A percentile compares a stretch with the other conserved stretches of the same genome.
phyloP scores from a whole-genome alignment of 2,888 invertebrate genomes.

The Tanaodytes sp. region DNA sequence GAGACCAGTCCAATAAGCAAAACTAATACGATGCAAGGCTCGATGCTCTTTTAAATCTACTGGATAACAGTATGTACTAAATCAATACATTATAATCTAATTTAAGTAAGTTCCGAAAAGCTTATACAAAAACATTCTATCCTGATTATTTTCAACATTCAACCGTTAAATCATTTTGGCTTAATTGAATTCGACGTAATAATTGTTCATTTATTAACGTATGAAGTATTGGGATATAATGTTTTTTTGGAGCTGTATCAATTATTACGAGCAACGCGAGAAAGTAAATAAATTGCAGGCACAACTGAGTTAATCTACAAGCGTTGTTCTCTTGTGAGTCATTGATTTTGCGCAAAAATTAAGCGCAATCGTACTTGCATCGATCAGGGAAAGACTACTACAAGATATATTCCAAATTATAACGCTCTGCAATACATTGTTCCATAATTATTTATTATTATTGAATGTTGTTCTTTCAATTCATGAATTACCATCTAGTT shows the following conservation, averaged over 20 bases:
- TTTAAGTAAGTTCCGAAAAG: constrained; percentile 62
- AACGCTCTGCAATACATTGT: constrained; percentile 52
- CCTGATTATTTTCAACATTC: too few relatives aligned
- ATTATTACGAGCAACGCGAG: constrained; percentile 71
- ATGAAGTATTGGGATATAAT: too few relatives aligned
- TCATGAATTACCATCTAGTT: too few relatives aligned
- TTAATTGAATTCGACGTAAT: background rate
- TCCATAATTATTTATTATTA: constrained; percentile 27
- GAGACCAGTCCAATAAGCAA: constrained; percentile 74
- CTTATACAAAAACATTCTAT: constrained; percentile 66
- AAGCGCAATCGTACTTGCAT: constrained; percentile 55
- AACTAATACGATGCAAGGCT: constrained; percentile 74
- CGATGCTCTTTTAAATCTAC: constrained; percentile 73
- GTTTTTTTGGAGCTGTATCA: constrained; percentile 68
- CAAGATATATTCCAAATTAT: constrained; percentile 48
- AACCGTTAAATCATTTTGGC: too few relatives aligned
- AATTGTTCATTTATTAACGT: constrained; percentile 31
- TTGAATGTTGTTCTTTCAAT: too few relatives aligned
- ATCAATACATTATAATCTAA: constrained; percentile 71
- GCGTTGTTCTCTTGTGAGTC: constrained; percentile 50
- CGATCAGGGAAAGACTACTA: constrained; percentile 51
- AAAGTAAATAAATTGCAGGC: constrained; percentile 72
- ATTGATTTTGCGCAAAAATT: constrained; percentile 54
- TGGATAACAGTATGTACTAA: constrained; percentile 67
- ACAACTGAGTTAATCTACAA: constrained; percentile 71